Percentiles rank a stretch among this genome's conserved stretches.
Conservation (phyloP, 2,888 invertebrate species). For the Synergus umbraculus region DNA sequence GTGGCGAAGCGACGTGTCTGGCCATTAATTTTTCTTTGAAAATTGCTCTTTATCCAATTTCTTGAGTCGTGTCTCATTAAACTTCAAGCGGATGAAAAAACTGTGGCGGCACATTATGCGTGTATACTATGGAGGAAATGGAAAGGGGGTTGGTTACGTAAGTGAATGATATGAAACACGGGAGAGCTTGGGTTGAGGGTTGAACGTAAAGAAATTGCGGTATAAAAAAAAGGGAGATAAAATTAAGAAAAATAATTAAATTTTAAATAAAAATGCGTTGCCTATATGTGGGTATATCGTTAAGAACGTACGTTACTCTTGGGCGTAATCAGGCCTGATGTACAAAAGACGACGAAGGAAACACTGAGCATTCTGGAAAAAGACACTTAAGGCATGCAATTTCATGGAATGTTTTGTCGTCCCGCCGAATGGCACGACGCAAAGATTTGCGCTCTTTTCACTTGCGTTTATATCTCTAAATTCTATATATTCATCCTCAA, state of each 20-base stretch:
- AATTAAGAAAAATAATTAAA: constrained; percentile 50
- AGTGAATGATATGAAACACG: constrained; percentile 51
- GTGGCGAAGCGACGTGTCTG: constrained; percentile 58
- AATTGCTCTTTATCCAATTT: constrained; percentile 77
- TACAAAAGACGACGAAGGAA: constrained; percentile 71
- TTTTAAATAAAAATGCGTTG: constrained; percentile 48
- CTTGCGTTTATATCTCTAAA: constrained; percentile 42
- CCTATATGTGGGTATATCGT: constrained; percentile 56
- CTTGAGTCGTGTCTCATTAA: constrained; percentile 76
- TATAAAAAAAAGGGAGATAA: constrained; percentile 47
- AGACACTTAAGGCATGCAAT: constrained; percentile 77
- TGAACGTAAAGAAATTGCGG: constrained; percentile 49
- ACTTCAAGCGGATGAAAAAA: constrained; percentile 69
- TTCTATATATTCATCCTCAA: constrained; percentile 48
- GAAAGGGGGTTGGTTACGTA: constrained; percentile 44
- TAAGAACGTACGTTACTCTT: constrained; percentile 60
- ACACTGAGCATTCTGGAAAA: constrained; percentile 76
- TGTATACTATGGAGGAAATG: constrained; percentile 51
- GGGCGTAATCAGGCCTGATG: constrained; percentile 59
- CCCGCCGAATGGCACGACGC: constrained; percentile 61
- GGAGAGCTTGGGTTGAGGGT: constrained; percentile 38
- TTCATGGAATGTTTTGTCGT: constrained; percentile 57
- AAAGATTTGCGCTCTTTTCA: constrained; percentile 51
- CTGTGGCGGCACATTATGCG: constrained; percentile 61
- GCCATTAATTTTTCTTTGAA: constrained; percentile 71